Conservation (phyloP, 2,113 vertebrate genomes). For the Otolemur garnettii region DNA sequence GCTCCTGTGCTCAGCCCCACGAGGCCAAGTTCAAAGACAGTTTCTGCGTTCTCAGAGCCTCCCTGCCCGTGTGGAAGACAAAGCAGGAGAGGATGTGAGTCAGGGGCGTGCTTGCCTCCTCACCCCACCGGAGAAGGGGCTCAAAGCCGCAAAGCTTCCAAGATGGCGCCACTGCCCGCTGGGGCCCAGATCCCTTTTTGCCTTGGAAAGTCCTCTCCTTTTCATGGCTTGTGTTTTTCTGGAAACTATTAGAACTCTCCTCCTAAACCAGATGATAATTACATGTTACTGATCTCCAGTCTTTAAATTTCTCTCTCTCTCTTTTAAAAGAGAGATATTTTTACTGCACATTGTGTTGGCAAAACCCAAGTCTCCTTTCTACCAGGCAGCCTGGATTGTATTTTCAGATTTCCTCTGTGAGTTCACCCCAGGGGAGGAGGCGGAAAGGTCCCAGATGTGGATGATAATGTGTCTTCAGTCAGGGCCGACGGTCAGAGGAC, state of each 20-base stretch:
- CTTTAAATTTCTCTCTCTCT: slow-evolving; percentile 52
- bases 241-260: slow-evolving; percentile 77
- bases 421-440: not conserved
- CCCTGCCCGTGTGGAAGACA: not conserved
- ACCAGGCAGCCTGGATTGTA: slow-evolving; percentile 24
- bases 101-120: fast-evolving
- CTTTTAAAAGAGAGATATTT: slow-evolving; percentile 73
- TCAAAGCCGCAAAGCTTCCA: not conserved
- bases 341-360: slow-evolving; percentile 67
- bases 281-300: slow-evolving; percentile 59
- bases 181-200: not conserved
- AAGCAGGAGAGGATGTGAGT: not conserved
- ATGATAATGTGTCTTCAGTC: not conserved
- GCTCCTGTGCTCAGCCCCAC: fast-evolving
- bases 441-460: not conserved
- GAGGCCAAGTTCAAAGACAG: not conserved
- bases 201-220: not conserved
- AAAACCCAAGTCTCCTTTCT: slow-evolving; percentile 50
- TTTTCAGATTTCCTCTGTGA: not conserved
- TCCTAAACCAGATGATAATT: slow-evolving; percentile 75
- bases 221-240: slow-evolving; percentile 73
- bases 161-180: not conserved
- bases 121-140: not conserved
- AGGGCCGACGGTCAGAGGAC: not conserved
- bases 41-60: not conserved